Evolutionary conservation across 2,888 invertebrate genomes (phyloP), one percentile per base, ranked within the genome.

Genomic region (Camponotus fellah): DNA sequence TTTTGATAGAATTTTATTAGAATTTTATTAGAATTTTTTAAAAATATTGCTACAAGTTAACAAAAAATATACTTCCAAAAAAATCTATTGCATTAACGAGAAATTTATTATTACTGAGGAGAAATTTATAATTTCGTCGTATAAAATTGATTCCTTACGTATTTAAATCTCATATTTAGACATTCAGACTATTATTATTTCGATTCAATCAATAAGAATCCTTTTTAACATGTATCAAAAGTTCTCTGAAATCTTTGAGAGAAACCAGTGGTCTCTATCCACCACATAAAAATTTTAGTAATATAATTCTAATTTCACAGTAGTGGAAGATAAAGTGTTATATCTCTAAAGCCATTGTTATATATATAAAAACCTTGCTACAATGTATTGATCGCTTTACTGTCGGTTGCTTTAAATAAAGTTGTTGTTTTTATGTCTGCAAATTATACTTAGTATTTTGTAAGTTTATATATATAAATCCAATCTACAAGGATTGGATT

Each of bases 391-490:
- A 77, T 77, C 76, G 76, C 66, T 66, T 76, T 68, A 53, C 66
- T 26, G 66, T 66, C 56, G 68, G 77, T 68, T 77, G 77, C 77
- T 77, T 77, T 77, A 77, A 77, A 77, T 77, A 77, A 77, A 77
- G 56, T 68, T 77, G 77, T 77, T 77, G 77, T 77, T 77, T 77
- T 77, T 77, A 77, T 77, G 68, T 77, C 32, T 77, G 68, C 77
- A 68, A 77, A 77, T 77, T 77, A 77, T 77, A 77, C 56, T 77
- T 77, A 68, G 56, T 68, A 77, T 76, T 49, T 49, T 68, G 68
- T 68, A 37, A 40, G 40, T 68, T 68, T 77, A 43, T 10, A 43
- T 12, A 3, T 43, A 43, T 43, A 32, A 68, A 49, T 75, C 9
- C 65, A 49, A 49, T 64, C 37, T 14, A n/a, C 14, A 21, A 12